Percentiles rank a stretch among this genome's conserved stretches.
These are phyloP conservation scores for Gasterosteus nipponicus DNA, from an alignment of 2,113 vertebrate genomes.

Conservation along the genomic window DNA sequence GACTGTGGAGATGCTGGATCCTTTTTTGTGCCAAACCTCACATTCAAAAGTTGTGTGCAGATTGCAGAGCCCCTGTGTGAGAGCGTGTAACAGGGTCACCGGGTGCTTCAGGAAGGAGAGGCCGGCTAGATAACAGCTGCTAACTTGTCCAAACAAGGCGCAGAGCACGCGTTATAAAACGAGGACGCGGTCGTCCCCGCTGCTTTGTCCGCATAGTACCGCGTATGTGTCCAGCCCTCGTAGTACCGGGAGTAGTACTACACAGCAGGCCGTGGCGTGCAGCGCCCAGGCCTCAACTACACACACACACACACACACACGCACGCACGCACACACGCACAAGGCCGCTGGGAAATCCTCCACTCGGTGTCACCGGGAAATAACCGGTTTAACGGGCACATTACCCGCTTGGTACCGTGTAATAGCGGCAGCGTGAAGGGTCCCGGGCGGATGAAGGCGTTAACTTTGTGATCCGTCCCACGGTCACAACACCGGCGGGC, in stretches of 20 bases:
- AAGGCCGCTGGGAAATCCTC: slow-evolving; percentile 76
- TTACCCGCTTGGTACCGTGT: slow-evolving; percentile 41
- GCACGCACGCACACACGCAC: not conserved
- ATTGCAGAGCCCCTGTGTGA: not conserved
- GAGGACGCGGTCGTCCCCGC: slow-evolving; percentile 63
- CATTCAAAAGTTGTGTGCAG: slow-evolving; percentile 4
- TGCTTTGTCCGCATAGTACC: slow-evolving; percentile 66
- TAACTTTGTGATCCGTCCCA: slow-evolving; percentile 45
- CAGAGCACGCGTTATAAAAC: slow-evolving; percentile 51
- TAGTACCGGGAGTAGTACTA: slow-evolving; percentile 81
- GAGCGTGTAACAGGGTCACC: slow-evolving; percentile 38
- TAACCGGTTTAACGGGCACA: slow-evolving; percentile 35
- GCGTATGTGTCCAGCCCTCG: slow-evolving; percentile 74
- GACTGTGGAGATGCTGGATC: not conserved
- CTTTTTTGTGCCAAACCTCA: not conserved
- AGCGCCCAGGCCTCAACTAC: slow-evolving; percentile 74
- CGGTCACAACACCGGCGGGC: not conserved
- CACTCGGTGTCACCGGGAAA: slow-evolving; percentile 46
- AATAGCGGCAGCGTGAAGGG: slow-evolving; percentile 21
- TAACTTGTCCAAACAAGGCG: slow-evolving; percentile 45
- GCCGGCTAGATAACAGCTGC: slow-evolving; percentile 46
- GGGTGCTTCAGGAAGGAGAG: slow-evolving; percentile 9
- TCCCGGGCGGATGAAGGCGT: slow-evolving; percentile 3
- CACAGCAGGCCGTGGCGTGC: slow-evolving; percentile 70
- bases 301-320: slow-evolving; percentile 31